These are phyloP conservation scores for Gambusia affinis DNA, from an alignment of 2,113 vertebrate genomes.

Conservation along the genomic window DNA sequence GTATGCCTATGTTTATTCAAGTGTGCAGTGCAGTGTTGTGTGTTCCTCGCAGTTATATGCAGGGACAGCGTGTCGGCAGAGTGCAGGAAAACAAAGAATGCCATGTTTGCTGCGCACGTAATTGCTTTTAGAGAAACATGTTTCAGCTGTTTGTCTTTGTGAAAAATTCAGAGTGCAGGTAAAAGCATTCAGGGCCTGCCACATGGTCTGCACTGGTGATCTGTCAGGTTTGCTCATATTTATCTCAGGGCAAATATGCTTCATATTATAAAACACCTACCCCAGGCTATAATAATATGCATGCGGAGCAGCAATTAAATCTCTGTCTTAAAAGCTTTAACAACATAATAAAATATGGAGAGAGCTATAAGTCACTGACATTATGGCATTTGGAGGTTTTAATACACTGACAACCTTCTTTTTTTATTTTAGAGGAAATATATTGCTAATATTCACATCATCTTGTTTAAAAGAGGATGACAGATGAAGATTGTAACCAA, in stretches of 20 bases:
- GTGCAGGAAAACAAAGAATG: constrained; percentile 37
- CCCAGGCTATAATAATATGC: constrained; percentile 32
- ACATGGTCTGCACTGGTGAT: constrained; percentile 1
- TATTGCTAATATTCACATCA: constrained; percentile 25
- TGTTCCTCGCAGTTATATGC: background rate
- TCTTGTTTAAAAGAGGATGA: constrained; percentile 22
- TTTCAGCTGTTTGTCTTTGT: constrained; percentile 62
- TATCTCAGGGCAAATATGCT: constrained; percentile 42
- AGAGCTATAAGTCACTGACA: constrained; percentile 27
- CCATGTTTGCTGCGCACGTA: constrained; percentile 29
- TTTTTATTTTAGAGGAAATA: constrained; percentile 19
- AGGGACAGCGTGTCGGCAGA: constrained; percentile 34
- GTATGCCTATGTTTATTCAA: constrained; percentile 31
- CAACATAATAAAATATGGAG: constrained; percentile 15
- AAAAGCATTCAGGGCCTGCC: constrained; percentile 48
- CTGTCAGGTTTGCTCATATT: constrained; percentile 47
- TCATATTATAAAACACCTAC: constrained; percentile 36
- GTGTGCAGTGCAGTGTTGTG: constrained; percentile 10
- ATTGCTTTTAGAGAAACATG: constrained; percentile 48
- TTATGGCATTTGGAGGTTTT: constrained; percentile 18
- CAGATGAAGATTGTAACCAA: background rate
- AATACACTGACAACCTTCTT: constrained; percentile 11
- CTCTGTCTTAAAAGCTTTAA: constrained; percentile 23
- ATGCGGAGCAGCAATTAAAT: constrained; percentile 30
- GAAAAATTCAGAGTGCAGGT: constrained; percentile 58